phyloP scores from a whole-genome alignment of 2,797 vertebrate genomes.

The Toxotes lorentzi region DNA sequence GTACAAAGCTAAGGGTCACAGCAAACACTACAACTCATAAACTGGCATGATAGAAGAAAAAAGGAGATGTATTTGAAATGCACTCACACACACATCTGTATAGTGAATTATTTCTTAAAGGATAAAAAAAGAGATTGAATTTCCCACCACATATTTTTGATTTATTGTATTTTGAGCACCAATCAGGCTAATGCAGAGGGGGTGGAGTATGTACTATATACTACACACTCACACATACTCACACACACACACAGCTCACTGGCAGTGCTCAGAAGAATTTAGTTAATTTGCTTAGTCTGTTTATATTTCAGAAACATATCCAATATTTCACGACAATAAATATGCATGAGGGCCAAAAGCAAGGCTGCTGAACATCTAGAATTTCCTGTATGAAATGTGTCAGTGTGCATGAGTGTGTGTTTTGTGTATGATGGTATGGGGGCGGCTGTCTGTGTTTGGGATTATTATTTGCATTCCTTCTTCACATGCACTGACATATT shows the following conservation, averaged over 20 bases:
- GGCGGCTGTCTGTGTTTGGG: neutral
- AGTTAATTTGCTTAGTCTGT: conserved; percentile 26
- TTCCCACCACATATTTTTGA: conserved; percentile 2
- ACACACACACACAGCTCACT: neutral
- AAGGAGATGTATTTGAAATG: neutral
- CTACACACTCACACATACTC: neutral
- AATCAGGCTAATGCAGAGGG: conserved; percentile 58
- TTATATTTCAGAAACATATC: conserved; percentile 21
- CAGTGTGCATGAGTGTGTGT: neutral
- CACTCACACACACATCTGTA: neutral
- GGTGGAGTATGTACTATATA: neutral
- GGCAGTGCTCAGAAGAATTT: conserved; percentile 3
- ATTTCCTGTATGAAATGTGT: neutral
- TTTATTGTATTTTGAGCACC: conserved; percentile 26
- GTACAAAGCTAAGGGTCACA: conserved; percentile 15
- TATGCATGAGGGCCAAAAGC: neutral
- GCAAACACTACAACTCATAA: neutral
- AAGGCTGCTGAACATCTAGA: neutral
- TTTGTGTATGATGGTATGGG: neutral
- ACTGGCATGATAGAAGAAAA: neutral
- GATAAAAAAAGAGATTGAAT: neutral
- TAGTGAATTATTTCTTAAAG: neutral
- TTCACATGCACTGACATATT: neutral
- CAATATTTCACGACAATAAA: conserved; percentile 21
- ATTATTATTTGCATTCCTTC: neutral